Evolutionary conservation across 2,888 invertebrate genomes (phyloP).

Genomic region (Baronia brevicornis): DNA sequence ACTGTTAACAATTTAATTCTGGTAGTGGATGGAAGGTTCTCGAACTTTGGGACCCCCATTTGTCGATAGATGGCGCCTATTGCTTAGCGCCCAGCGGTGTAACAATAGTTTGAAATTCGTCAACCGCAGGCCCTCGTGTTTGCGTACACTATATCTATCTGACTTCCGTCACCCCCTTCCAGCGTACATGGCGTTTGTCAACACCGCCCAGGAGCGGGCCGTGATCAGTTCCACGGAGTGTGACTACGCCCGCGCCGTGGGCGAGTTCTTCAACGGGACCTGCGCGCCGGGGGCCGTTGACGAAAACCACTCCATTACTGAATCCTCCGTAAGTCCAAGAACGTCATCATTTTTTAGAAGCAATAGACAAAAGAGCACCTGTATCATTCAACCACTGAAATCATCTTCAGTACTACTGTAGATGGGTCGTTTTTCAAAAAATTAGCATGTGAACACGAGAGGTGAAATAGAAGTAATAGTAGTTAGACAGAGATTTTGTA

Average conservation of each 20-base stretch:
- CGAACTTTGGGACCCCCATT: too few relatives aligned
- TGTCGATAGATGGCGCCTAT: too few relatives aligned
- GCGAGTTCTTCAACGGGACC: conserved; percentile 72
- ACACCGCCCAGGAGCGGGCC: conserved; percentile 61
- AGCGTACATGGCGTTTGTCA: conserved; percentile 79
- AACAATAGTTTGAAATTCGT: too few relatives aligned
- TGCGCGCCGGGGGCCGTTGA: conserved; percentile 79
- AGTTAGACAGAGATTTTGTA: too few relatives aligned
- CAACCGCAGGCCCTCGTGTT: too few relatives aligned
- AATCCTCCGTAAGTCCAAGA: conserved; percentile 25
- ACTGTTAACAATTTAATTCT: too few relatives aligned
- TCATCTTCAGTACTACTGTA: not conserved
- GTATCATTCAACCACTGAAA: not conserved
- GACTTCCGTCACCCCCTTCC: conserved; percentile 1
- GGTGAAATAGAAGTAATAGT: too few relatives aligned
- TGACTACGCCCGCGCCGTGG: conserved; percentile 72
- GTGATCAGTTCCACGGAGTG: conserved; percentile 66
- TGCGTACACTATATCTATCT: not conserved
- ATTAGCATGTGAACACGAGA: too few relatives aligned
- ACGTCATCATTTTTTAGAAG: not conserved
- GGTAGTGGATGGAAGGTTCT: too few relatives aligned
- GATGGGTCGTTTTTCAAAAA: too few relatives aligned
- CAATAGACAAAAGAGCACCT: too few relatives aligned
- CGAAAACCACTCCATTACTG: conserved; percentile 50
- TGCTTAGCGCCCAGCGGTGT: too few relatives aligned